Evolutionary conservation across 2,888 invertebrate genomes (phyloP).

Genomic region (Troides helena): DNA sequence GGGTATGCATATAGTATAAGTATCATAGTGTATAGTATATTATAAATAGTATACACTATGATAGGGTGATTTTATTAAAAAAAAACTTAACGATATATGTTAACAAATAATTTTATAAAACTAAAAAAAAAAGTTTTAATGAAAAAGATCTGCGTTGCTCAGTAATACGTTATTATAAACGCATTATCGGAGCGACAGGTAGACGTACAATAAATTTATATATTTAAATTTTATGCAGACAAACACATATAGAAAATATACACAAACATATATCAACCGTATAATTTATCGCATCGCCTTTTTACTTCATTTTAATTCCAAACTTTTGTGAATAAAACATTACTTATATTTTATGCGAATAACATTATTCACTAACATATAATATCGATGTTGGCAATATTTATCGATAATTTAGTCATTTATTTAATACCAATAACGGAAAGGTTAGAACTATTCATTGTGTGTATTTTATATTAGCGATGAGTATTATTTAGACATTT

Average conservation of each 20-base stretch:
- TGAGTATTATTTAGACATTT: not conserved
- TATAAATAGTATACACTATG: no score
- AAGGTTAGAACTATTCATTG: not conserved
- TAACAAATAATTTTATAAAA: not conserved
- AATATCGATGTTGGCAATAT: not conserved
- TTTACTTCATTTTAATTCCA: conserved; percentile 14
- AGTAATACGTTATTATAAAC: conserved; percentile 15
- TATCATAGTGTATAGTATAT: no score
- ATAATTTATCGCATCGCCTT: conserved; percentile 13
- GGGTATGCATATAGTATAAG: no score
- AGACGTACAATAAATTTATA: conserved; percentile 14
- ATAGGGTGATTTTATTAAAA: no score
- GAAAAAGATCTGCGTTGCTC: not conserved
- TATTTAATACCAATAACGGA: not conserved
- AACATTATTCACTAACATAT: conserved; percentile 1
- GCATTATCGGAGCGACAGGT: conserved; percentile 15
- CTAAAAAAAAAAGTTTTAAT: not conserved
- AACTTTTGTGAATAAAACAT: conserved; percentile 15
- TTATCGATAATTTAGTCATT: not conserved
- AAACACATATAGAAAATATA: conserved; percentile 10
- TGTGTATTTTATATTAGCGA: not conserved
- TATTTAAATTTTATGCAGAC: conserved; percentile 22
- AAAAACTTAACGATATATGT: no score
- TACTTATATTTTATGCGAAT: not conserved
- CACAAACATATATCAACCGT: conserved; percentile 7